phyloP scores from a whole-genome alignment of 2,113 vertebrate genomes.

The Sorex fumeus region DNA sequence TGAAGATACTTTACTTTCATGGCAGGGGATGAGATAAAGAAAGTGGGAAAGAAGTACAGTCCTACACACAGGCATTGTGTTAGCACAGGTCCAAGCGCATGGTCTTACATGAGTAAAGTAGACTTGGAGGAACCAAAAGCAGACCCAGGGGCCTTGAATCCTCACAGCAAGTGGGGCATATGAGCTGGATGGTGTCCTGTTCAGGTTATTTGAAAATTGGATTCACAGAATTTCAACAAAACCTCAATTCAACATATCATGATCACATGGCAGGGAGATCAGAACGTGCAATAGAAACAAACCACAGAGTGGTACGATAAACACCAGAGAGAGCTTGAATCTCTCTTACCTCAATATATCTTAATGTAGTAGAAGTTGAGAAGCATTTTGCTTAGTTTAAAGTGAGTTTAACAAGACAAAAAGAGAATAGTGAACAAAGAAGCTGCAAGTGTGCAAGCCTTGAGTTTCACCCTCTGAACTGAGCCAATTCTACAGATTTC shows the following conservation, averaged over 20 bases:
- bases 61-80: neutral
- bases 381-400: neutral
- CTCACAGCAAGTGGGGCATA: accelerated
- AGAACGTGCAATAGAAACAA: neutral
- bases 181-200: too few relatives aligned
- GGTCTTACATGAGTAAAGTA: neutral
- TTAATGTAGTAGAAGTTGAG: neutral
- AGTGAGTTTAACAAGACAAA: neutral
- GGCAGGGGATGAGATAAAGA: neutral
- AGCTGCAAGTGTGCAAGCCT: neutral
- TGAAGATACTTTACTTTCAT: neutral
- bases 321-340: neutral
- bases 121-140: too few relatives aligned
- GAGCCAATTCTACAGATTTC: neutral
- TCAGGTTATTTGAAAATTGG: neutral
- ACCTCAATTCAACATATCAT: neutral
- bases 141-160: accelerated
- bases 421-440: neutral
- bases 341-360: neutral
- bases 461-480: neutral
- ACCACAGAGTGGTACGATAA: neutral
- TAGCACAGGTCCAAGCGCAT: neutral
- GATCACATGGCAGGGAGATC: neutral
- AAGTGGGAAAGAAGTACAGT: neutral
- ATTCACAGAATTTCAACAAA: neutral